Percentiles rank a stretch among this genome's conserved stretches.
phyloP scores from a whole-genome alignment of 2,113 vertebrate species.

The Atractosteus spatula region DNA sequence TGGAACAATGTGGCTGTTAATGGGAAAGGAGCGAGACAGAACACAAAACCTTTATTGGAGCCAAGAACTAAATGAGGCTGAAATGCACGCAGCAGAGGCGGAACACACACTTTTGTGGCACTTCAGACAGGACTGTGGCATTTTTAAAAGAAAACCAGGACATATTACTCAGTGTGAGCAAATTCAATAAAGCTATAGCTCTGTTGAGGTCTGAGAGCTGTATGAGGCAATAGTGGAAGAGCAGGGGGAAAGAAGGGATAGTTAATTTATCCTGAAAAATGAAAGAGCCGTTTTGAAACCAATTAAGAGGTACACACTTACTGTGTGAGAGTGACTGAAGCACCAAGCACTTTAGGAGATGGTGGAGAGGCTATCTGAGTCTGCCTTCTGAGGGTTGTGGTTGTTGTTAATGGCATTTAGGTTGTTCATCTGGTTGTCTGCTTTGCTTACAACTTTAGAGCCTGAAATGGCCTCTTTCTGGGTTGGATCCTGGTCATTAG shows the following conservation, averaged over 20 bases:
- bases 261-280: constrained; percentile 13
- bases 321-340: constrained; percentile 23
- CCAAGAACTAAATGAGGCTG: not conserved
- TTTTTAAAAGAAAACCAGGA: constrained; percentile 23
- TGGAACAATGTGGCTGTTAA: constrained; percentile 65
- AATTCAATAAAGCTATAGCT: constrained; percentile 49
- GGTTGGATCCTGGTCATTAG: constrained; percentile 51
- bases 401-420: constrained; percentile 43
- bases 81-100: constrained; percentile 4
- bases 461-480: constrained; percentile 53
- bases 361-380: constrained; percentile 33
- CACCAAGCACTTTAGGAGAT: constrained; percentile 30
- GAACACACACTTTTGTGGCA: constrained; percentile 20
- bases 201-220: constrained; percentile 31
- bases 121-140: constrained; percentile 10
- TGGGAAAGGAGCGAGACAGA: constrained; percentile 38
- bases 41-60: not conserved
- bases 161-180: constrained; percentile 26
- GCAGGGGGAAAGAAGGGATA: constrained; percentile 18
- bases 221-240: constrained; percentile 18
- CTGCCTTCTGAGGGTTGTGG: constrained; percentile 37
- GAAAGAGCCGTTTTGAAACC: constrained; percentile 2
- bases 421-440: constrained; percentile 51
- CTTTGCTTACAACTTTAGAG: constrained; percentile 47
- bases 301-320: constrained; percentile 20